Evolutionary conservation across 2,888 invertebrate genomes (phyloP).

Genomic region (Acanthosoma haemorrhoidale): DNA sequence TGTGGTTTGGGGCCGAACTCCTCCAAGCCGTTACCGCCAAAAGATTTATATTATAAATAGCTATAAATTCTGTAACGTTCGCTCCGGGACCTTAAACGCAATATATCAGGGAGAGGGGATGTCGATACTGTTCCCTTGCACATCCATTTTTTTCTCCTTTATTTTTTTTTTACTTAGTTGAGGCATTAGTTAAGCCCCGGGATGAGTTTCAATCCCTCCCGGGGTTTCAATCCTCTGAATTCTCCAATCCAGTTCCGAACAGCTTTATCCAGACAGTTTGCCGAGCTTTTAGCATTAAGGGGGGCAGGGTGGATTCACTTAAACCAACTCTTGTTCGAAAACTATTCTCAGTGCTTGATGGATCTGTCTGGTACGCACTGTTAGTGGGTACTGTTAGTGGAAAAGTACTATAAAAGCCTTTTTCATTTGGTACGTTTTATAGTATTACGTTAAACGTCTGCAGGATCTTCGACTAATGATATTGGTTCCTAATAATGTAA

Average conservation of each 20-base stretch:
- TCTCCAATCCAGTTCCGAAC: neutral
- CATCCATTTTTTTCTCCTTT: neutral
- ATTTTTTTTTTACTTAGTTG: neutral
- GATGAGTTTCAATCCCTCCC: neutral
- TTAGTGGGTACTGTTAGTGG: no score
- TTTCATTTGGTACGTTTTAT: no score
- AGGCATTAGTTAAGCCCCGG: neutral
- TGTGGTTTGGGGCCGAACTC: no score
- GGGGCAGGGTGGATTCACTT: neutral
- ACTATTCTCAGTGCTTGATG: no score
- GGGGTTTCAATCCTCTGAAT: neutral
- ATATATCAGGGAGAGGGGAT: neutral
- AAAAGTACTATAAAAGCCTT: no score
- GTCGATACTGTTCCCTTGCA: neutral
- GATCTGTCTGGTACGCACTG: no score
- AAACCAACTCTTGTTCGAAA: neutral
- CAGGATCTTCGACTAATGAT: no score
- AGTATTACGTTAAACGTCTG: no score
- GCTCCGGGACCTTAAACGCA: neutral
- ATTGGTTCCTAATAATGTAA: no score
- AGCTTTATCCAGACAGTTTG: neutral
- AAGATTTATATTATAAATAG: constrained; percentile 7
- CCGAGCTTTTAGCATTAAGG: no score
- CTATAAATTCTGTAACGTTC: no score
- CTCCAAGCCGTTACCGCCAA: neutral